Evolutionary conservation across 2,888 invertebrate genomes (phyloP).

Genomic region (Oegoconia quadripuncta): DNA sequence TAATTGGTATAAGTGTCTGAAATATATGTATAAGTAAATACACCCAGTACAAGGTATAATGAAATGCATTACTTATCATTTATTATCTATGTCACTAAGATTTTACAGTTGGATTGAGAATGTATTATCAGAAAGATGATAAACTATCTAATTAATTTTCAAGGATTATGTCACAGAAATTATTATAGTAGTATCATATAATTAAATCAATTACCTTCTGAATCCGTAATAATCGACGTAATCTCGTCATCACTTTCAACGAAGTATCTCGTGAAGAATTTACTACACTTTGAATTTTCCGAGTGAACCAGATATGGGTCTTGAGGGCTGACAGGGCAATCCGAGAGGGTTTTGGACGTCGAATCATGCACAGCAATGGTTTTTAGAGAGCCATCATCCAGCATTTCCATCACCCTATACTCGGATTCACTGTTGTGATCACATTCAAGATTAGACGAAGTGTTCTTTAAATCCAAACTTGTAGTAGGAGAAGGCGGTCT

Average conservation of each 20-base stretch:
- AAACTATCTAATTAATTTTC: no score
- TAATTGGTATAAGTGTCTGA: no score
- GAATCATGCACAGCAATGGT: slow-evolving; percentile 72
- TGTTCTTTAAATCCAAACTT: slow-evolving; percentile 45
- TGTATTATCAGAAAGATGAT: no score
- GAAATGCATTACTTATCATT: no score
- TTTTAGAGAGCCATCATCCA: slow-evolving; percentile 72
- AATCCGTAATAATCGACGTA: slow-evolving; percentile 84
- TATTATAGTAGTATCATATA: no score
- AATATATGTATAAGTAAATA: no score
- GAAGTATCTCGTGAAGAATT: slow-evolving; percentile 82
- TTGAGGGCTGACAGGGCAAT: slow-evolving; percentile 63
- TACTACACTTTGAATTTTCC: slow-evolving; percentile 80
- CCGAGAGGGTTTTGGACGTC: slow-evolving; percentile 71
- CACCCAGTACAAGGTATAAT: no score
- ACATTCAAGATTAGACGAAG: slow-evolving; percentile 46
- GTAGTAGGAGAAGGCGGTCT: slow-evolving; percentile 53
- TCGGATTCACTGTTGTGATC: slow-evolving; percentile 70
- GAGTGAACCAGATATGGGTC: slow-evolving; percentile 74
- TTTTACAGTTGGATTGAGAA: no score
- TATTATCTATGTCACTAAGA: no score
- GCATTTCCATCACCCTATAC: slow-evolving; percentile 71
- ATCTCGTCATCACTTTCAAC: slow-evolving; percentile 86
- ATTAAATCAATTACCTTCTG: slow-evolving; percentile 76
- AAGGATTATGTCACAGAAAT: no score